phyloP scores from a whole-genome alignment of 2,888 invertebrate genomes.

The Adelognathus sp. region DNA sequence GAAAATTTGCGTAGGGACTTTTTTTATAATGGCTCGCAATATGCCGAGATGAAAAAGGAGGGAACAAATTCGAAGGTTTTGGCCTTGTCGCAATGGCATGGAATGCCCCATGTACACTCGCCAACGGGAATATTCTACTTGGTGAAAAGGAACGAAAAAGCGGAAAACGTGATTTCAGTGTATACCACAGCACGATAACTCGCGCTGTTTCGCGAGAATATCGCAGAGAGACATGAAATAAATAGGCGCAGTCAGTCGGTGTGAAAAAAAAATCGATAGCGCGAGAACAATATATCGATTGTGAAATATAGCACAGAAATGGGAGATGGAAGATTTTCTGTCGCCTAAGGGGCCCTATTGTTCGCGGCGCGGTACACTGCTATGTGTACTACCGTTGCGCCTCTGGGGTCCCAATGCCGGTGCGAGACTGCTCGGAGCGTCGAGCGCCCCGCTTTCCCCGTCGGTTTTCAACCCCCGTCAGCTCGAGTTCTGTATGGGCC shows the following conservation, averaged over 20 bases:
- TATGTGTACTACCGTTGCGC: conserved; percentile 39
- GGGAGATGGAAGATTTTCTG: conserved; percentile 44
- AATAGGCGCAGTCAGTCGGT: conserved; percentile 2
- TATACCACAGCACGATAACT: conserved; percentile 16
- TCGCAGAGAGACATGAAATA: conserved; percentile 16
- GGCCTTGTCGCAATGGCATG: too few relatives aligned
- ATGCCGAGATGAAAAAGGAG: too few relatives aligned
- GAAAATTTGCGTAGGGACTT: too few relatives aligned
- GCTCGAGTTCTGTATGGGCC: conserved; percentile 6
- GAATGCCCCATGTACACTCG: too few relatives aligned
- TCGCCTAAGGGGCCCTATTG: conserved; percentile 59
- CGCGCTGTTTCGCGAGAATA: conserved; percentile 24
- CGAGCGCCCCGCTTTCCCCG: conserved; percentile 34
- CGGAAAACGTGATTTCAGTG: conserved; percentile 4
- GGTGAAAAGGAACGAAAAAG: not conserved
- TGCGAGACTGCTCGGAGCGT: conserved; percentile 9
- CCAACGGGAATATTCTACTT: conserved; percentile 41
- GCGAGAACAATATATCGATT: conserved; percentile 61
- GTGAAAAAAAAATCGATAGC: conserved; percentile 50
- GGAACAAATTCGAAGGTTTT: too few relatives aligned
- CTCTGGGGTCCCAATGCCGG: conserved; percentile 45
- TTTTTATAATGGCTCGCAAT: too few relatives aligned
- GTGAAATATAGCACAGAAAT: not conserved
- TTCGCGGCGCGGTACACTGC: conserved; percentile 51
- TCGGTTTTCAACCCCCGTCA: conserved; percentile 57